A percentile compares a stretch with the other conserved stretches of the same genome.
These are phyloP conservation scores for Montipora capricornis DNA, from an alignment of 64 coral and sea anemone genomes.

Conservation along the genomic window DNA sequence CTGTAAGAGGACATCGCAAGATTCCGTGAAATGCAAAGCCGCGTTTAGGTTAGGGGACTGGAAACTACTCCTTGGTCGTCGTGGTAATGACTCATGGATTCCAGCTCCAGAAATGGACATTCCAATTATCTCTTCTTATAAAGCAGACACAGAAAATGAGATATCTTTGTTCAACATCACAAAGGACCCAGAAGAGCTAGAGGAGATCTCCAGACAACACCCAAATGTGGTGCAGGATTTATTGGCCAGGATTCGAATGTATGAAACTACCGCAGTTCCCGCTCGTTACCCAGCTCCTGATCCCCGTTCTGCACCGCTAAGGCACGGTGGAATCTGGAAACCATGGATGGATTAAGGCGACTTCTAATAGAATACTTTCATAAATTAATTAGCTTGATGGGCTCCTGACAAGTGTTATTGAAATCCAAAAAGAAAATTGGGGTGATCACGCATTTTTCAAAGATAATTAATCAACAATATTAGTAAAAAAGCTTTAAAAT, in stretches of 20 bases:
- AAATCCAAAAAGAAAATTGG: no score
- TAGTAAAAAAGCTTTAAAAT: no score
- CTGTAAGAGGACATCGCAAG: neutral
- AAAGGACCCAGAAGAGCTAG: constrained; percentile 28
- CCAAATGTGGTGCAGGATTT: constrained; percentile 39
- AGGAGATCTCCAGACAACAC: constrained; percentile 22
- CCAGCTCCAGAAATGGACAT: neutral
- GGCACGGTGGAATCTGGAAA: constrained; percentile 31
- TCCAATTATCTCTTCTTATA: neutral
- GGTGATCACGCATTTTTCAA: no score
- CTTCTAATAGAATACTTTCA: no score
- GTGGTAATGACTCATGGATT: constrained; percentile 44
- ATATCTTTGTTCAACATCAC: constrained; percentile 43
- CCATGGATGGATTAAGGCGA: constrained; percentile 25
- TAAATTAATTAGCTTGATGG: no score
- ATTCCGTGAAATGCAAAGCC: constrained; percentile 30
- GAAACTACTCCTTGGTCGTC: constrained; percentile 66
- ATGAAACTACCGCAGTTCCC: constrained; percentile 33
- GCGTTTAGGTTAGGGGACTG: constrained; percentile 66
- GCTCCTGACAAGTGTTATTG: no score
- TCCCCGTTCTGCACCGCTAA: neutral
- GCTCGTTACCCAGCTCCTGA: constrained; percentile 41
- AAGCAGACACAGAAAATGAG: neutral
- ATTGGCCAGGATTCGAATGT: constrained; percentile 31
- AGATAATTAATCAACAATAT: no score